These are phyloP conservation scores for Reticulitermes lucifugus DNA, from an alignment of 2,888 invertebrate species.

Conservation along the genomic window DNA sequence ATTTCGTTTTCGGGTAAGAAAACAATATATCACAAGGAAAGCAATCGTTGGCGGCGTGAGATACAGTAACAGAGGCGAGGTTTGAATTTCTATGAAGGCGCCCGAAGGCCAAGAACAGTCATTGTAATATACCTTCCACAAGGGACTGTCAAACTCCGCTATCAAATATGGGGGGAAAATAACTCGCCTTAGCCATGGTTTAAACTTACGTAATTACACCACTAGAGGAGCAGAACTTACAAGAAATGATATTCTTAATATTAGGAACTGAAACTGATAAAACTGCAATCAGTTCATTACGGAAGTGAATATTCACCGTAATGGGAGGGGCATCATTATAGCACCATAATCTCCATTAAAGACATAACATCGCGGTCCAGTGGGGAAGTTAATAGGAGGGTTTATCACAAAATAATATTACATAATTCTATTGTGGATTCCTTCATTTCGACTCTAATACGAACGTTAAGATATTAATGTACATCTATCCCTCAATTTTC, in stretches of 20 bases:
- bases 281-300: background rate
- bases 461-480: too few relatives aligned
- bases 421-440: too few relatives aligned
- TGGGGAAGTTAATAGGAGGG: too few relatives aligned
- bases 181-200: background rate
- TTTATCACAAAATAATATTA: too few relatives aligned
- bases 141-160: slow-evolving; percentile 30
- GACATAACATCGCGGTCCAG: too few relatives aligned
- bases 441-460: too few relatives aligned
- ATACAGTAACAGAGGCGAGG: background rate
- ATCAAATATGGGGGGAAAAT: background rate
- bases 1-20: slow-evolving; percentile 23
- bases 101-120: slow-evolving; percentile 8
- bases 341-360: too few relatives aligned
- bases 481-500: too few relatives aligned
- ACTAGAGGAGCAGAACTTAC: background rate
- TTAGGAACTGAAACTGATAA: slow-evolving; percentile 7
- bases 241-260: background rate
- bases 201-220: slow-evolving; percentile 2
- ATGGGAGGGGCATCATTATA: background rate
- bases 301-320: background rate
- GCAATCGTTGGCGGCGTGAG: background rate
- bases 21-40: slow-evolving; percentile 30
- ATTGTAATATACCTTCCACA: slow-evolving; percentile 22
- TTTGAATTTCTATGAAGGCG: slow-evolving; percentile 27